These are phyloP conservation scores for Crotalus viridis DNA, from an alignment of 2,113 vertebrate species.

Conservation along the genomic window DNA sequence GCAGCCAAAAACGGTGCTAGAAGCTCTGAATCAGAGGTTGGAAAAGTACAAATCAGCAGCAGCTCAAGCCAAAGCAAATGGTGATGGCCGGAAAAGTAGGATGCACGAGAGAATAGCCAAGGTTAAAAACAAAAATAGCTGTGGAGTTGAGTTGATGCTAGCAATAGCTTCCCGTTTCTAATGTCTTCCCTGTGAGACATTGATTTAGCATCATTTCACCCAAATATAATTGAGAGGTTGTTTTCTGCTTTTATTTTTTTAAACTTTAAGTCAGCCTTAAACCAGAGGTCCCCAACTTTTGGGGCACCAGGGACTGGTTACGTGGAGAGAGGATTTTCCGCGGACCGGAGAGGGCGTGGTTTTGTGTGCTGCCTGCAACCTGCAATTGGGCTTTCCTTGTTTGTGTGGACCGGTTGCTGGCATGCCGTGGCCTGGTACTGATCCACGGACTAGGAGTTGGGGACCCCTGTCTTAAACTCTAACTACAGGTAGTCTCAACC, in stretches of 20 bases:
- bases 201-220: background rate
- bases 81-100: constrained; percentile 88
- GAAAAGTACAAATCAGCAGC: constrained; percentile 85
- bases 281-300: background rate
- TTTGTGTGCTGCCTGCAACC: too few relatives aligned
- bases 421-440: too few relatives aligned
- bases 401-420: too few relatives aligned
- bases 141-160: background rate
- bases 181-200: constrained; percentile 3
- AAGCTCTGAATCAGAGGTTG: constrained; percentile 87
- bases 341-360: too few relatives aligned
- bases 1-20: constrained; percentile 80
- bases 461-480: background rate
- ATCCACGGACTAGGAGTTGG: too few relatives aligned
- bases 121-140: constrained; percentile 53
- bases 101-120: constrained; percentile 96
- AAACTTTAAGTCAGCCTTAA: background rate
- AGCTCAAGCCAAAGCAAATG: constrained; percentile 81
- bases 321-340: too few relatives aligned
- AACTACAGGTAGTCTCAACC: background rate
- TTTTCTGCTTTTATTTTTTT: background rate
- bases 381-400: too few relatives aligned
- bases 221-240: background rate
- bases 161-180: background rate
- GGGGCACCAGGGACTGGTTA: too few relatives aligned